Evolutionary conservation across 30 jellyfish, hydroid and myxozoan genomes (phyloP).

Genomic region (Rhopilema esculentum): DNA sequence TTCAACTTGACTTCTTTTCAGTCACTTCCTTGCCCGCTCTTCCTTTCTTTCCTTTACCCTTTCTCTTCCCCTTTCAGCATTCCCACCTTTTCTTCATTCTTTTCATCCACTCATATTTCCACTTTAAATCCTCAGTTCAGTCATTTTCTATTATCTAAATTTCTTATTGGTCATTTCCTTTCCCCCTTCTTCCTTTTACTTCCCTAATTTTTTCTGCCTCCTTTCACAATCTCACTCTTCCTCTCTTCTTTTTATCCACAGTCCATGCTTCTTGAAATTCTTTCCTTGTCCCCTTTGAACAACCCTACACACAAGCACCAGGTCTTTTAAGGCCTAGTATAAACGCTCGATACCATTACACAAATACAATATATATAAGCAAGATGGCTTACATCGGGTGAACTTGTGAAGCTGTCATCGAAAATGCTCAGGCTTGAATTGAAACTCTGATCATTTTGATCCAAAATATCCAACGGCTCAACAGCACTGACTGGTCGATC

Average conservation of each 20-base stretch:
- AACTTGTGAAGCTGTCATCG: neutral
- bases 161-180: neutral
- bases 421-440: neutral
- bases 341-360: no score
- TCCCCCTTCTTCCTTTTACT: neutral
- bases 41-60: no score
- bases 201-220: neutral
- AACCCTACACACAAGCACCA: neutral
- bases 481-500: conserved; percentile 23
- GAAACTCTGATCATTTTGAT: neutral
- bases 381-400: neutral
- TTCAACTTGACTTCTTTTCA: no score
- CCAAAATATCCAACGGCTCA: neutral
- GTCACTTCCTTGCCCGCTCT: no score
- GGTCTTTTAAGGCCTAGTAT: no score
- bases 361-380: neutral
- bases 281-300: neutral
- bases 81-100: neutral
- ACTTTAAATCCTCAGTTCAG: neutral
- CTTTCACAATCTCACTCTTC: neutral
- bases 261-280: neutral
- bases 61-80: no score
- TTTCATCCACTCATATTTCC: neutral
- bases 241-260: neutral
- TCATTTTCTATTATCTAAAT: neutral